Conservation (phyloP, 2,888 invertebrate species). For the Alloplasta piceator region DNA sequence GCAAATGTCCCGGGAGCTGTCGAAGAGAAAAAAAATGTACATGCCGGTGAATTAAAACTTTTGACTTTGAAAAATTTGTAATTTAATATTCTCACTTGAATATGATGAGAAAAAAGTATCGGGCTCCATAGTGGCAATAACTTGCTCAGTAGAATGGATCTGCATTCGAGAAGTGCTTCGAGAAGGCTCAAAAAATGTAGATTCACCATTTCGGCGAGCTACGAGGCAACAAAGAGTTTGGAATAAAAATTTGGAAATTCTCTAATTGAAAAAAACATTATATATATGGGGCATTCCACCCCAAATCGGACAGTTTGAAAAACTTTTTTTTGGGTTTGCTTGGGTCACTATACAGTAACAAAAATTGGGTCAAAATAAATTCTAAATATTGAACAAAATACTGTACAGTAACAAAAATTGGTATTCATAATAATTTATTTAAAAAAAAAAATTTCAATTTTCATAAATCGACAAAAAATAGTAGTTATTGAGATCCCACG, state of each 20-base stretch:
- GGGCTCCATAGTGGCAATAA: constrained; percentile 98
- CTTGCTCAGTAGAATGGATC: constrained; percentile 95
- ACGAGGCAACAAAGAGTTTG: constrained; percentile 56
- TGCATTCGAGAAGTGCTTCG: constrained; percentile 97
- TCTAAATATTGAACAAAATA: too few species aligned
- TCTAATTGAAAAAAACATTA: not conserved
- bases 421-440: too few species aligned
- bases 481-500: too few species aligned
- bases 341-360: too few species aligned
- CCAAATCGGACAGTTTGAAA: too few species aligned
- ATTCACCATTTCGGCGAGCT: constrained; percentile 99
- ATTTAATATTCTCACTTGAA: constrained; percentile 85
- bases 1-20: constrained; percentile 94
- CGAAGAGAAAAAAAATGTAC: constrained; percentile 66
- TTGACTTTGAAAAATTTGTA: not conserved
- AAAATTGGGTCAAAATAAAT: too few species aligned
- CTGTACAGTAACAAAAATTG: too few species aligned
- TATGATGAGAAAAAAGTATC: constrained; percentile 95
- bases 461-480: too few species aligned
- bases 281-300: not conserved
- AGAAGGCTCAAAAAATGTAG: constrained; percentile 97
- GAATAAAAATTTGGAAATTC: not conserved
- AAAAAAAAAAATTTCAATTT: too few species aligned
- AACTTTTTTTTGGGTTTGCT: too few species aligned
- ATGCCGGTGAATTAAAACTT: not conserved